Base-by-base conservation (phyloP, 2,888 invertebrate genomes). In the Byasa hedistus region DNA sequence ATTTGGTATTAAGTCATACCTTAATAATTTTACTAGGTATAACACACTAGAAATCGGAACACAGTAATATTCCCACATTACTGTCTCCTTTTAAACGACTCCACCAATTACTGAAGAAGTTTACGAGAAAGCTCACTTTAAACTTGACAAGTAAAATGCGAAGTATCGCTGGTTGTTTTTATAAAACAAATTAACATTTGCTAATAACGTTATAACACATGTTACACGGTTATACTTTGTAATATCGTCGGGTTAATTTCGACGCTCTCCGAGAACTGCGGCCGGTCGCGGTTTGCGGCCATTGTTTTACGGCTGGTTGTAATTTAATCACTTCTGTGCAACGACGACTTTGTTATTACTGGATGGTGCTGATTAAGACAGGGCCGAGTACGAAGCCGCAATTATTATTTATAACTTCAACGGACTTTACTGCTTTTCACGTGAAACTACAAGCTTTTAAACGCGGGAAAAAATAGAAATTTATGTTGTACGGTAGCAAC, bases 251-350 rank as follows among this genome's bases (percentile, higher is more conserved):
- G 68, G 66, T 64, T 70, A 70, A 70, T 70, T 68, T 69, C 64
- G 60, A 64, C 72, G 73, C 68, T 71, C 75, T 73, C 76, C 70
- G 58, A 71, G 76, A 76, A 76, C 71, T 68, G 69, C 72, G 71
- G 68, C 72, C 72, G 72, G 71, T 70, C 73, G 73, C 72, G 77
- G 74, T 76, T 74, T 78, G 79, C 71, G 78, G 77, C 75, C 76
- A 80, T 80, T 81, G 78, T 81, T 83, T 82, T 80, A 81, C 75
- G 79, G 74, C 76, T 61, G 68, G 64, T 66, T 75, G 80, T 79
- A 83, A 81, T 79, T 79, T 82, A 81, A 80, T 82, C 80, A 79
- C 78, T 79, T 74, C 77, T 74, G 74, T 72, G 69, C 69, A 66
- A 70, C 73, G 75, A 76, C 76, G 73, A 80, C 79, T 78, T 79